Percentiles rank a stretch among this genome's conserved stretches.
Evolutionary conservation across 1,140 invertebrate species (phyloP).

Genomic region (Heliconius melpomene): DNA sequence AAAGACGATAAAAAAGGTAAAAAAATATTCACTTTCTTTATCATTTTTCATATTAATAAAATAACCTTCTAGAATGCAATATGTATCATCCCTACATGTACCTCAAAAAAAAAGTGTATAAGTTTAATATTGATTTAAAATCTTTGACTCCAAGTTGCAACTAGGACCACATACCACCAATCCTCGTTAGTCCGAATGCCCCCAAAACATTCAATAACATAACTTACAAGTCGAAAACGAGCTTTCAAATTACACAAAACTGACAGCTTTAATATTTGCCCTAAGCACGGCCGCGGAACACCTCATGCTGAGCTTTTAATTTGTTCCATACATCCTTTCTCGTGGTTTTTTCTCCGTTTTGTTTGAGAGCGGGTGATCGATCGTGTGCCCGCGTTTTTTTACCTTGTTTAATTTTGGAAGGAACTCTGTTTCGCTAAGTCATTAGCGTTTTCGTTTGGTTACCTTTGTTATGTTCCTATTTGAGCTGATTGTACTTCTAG

Average conservation of each 20-base stretch:
- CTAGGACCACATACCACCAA: constrained; percentile 6
- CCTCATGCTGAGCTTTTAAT: constrained; percentile 79
- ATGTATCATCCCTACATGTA: too few species aligned
- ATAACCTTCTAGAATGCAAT: too few species aligned
- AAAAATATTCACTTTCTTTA: too few species aligned
- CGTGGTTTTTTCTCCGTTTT: constrained; percentile 73
- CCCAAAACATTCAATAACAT: constrained; percentile 73
- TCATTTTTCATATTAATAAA: too few species aligned
- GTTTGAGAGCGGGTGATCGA: constrained; percentile 71
- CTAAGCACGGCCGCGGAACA: constrained; percentile 60
- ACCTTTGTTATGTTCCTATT: constrained; percentile 55
- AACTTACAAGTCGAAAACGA: constrained; percentile 75
- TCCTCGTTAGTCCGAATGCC: constrained; percentile 38
- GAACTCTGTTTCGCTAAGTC: constrained; percentile 73
- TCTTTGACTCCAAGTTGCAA: background rate
- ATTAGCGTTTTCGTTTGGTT: constrained; percentile 61
- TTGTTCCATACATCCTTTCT: constrained; percentile 78
- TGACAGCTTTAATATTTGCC: constrained; percentile 80
- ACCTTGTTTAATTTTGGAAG: constrained; percentile 76
- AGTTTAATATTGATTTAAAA: too few species aligned
- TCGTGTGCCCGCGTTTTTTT: constrained; percentile 72
- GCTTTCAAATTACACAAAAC: constrained; percentile 77
- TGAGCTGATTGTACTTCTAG: constrained; percentile 45
- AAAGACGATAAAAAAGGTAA: too few species aligned
- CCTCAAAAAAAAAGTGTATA: too few species aligned